Evolutionary conservation across 2,888 invertebrate species (phyloP), one percentile per base, ranked within the genome.

Genomic region (Teleiodes luculella): DNA sequence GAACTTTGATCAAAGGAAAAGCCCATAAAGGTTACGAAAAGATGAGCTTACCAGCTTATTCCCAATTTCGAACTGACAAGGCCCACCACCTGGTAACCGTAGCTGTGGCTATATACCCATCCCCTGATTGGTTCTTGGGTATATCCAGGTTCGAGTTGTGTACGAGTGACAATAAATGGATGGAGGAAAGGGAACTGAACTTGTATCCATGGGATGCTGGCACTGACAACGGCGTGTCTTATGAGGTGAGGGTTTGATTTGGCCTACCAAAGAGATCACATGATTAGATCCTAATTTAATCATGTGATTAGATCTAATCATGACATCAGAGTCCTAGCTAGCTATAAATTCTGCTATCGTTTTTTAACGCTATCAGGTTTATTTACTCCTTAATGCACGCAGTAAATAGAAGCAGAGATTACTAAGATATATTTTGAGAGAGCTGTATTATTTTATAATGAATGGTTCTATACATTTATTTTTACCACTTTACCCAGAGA

Each of bases 41-140:
- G 63, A 83, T 87, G 86, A 66, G 60, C 11, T 65, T 71, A 33
- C 84, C 87, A 0, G 78, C 85, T 0, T 85, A 84, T 56, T 72
- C 86, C 0, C 80, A 85, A 59, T 80, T 86, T 53, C 79, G 88
- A 10, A 76, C 74, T 0, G 82, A 88, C 41, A 83, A 78, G 59
- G 66, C 62, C 0, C 74, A 86, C 55, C 88, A 88, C 39, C 61
- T 88, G 0, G 62, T 88, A 37, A 78, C 84, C 0, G 80, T 78
- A 1, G 83, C 74, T 0, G 68, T 86, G 1, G 84, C 74, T 0
- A 24, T 88, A 1, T 67, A 72, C 50, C 88, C 88, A 0, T 86
- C 98, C 2, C 99, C 99, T 0, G 99, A 99, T 82, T 99, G 99
- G 99, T 95, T 98, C 53, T 94, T 98, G 3, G 99, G 99, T 1